Percentiles rank a stretch among this genome's conserved stretches.
phyloP scores from a whole-genome alignment of 2,888 invertebrate species.

The Teleiodes luculella region DNA sequence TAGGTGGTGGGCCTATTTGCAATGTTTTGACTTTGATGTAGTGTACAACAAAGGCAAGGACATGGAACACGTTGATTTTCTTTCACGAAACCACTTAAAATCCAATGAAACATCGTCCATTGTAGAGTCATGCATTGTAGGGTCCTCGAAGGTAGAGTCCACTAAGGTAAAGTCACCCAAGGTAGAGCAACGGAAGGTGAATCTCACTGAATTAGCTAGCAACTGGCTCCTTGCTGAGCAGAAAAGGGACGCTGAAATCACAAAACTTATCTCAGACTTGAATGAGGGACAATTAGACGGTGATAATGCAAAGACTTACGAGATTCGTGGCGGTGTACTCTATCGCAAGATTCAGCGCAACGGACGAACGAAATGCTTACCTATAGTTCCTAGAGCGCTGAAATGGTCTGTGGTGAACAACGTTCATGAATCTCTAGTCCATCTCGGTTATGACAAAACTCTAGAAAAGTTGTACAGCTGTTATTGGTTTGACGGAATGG shows the following conservation, averaged over 20 bases:
- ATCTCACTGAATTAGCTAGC: conserved; percentile 9
- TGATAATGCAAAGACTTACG: conserved; percentile 16
- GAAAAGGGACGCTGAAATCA: conserved; percentile 7
- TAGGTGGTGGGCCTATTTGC: conserved; percentile 15
- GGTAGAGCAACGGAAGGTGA: conserved; percentile 16
- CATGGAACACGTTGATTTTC: conserved; percentile 21
- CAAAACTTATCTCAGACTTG: not conserved
- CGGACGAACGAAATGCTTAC: conserved; percentile 15
- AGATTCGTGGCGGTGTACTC: conserved; percentile 15
- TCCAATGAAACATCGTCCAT: no score
- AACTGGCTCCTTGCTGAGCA: conserved; percentile 19
- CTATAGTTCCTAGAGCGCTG: conserved; percentile 25
- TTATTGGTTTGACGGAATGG: conserved; percentile 34
- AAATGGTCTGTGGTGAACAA: conserved; percentile 29
- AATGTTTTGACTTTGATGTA: not conserved
- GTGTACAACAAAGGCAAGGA: not conserved
- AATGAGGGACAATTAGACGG: conserved; percentile 4
- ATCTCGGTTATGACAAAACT: no score
- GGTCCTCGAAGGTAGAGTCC: no score
- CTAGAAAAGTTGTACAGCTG: conserved; percentile 27
- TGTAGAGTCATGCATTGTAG: no score
- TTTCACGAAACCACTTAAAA: conserved; percentile 24
- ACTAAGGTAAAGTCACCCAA: not conserved
- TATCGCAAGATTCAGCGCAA: conserved; percentile 26
- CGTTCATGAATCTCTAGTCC: conserved; percentile 22